Base-by-base conservation (phyloP, 2,113 vertebrate species). In the Eolophus roseicapilla region DNA sequence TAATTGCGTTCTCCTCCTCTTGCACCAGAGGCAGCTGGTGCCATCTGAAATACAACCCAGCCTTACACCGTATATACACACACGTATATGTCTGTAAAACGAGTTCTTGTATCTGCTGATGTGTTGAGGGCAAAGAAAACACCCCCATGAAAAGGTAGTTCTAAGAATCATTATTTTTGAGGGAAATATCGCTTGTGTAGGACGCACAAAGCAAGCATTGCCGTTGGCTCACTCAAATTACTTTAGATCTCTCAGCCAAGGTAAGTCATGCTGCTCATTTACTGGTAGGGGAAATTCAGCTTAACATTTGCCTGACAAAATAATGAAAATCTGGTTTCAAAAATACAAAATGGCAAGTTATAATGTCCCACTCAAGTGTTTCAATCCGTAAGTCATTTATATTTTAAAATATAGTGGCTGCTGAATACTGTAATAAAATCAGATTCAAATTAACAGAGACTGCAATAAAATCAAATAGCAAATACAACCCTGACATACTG, bases 1-100 rank as follows among this genome's bases (percentile, higher is more conserved):
- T 90, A 92, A 94, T 63, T 95, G 82, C 88, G 87, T 91, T 96
- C 83, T 67, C 92, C 63, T 94, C 63, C 70, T 87, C 86, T 82
- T 93, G 88, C 86, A 94, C 80, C 83, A 94, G 91, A 94, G 77
- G 86, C 96, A 96, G 95, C 86, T 97, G 88, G 83, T 96, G 70
- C 86, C 59, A 59, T 69, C 59, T 93, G 91, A 94, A 87, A 85
- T 23, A 67, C 10, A 82, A 57, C n/a, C 80, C 41, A 71, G 83
- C 35, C 37, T 85, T 43, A 63, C 0, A 0, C 55, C 29, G 4
- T 28, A 47, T 9, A 80, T 71, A 71, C 41, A 62, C n/a, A 25
- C 1, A 8, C 0, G 0, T n/a, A 37, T 12, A 17, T 1, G 1
- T n/a, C 23, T 75, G 39, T 53, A 59, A 82, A 91, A 64, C 24